Percentiles rank a stretch among this genome's conserved stretches.
Evolutionary conservation across 2,888 invertebrate species (phyloP).

Genomic region (Cryptocephalus primarius): DNA sequence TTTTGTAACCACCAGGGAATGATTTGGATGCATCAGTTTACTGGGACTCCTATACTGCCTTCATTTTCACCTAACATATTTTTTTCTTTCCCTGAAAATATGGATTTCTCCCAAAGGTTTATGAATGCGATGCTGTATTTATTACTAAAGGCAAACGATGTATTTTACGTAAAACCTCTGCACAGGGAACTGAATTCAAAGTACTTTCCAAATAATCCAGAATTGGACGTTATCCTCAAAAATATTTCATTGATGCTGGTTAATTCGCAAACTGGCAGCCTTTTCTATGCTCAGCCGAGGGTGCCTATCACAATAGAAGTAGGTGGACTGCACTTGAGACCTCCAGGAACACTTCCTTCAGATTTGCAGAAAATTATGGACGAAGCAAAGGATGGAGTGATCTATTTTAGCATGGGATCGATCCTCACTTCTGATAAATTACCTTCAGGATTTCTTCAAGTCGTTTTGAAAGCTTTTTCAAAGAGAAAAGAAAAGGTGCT

Average conservation of each 20-base stretch:
- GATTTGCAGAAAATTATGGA: constrained; percentile 44
- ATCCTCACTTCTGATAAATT: constrained; percentile 45
- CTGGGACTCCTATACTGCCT: too few relatives aligned
- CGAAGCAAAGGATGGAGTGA: constrained; percentile 41
- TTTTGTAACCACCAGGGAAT: too few relatives aligned
- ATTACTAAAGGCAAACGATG: too few relatives aligned
- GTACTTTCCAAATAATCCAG: too few relatives aligned
- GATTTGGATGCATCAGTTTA: too few relatives aligned
- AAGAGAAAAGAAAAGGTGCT: constrained; percentile 51
- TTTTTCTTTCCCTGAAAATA: too few relatives aligned
- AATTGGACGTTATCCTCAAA: too few relatives aligned
- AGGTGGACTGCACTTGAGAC: constrained; percentile 41
- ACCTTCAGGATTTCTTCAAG: constrained; percentile 39
- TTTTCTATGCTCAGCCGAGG: constrained; percentile 39
- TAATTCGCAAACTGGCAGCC: constrained; percentile 39
- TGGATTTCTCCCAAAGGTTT: too few relatives aligned
- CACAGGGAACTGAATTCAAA: too few relatives aligned
- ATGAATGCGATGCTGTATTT: too few relatives aligned
- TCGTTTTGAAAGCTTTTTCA: constrained; percentile 46
- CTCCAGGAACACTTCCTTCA: constrained; percentile 22
- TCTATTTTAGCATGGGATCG: constrained; percentile 52
- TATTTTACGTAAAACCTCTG: too few relatives aligned
- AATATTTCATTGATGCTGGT: constrained; percentile 23
- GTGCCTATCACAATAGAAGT: constrained; percentile 47
- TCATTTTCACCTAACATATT: too few relatives aligned